Evolutionary conservation across 1,140 invertebrate species (phyloP), one percentile per base, ranked within the genome.

Genomic region (Cotesia vestalis): DNA sequence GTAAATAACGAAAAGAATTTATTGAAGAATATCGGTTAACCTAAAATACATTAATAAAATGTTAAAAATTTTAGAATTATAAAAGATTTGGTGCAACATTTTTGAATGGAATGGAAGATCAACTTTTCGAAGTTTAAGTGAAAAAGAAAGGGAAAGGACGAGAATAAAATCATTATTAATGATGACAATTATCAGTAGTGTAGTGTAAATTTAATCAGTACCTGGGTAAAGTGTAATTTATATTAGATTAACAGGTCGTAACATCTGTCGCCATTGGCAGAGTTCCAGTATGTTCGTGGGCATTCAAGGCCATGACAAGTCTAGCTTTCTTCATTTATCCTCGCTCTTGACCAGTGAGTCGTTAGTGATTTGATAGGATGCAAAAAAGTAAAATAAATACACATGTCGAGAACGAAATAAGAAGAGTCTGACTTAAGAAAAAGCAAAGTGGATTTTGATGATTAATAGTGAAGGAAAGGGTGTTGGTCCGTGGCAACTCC

Each of bases 241-340:
- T 9, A 34, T 67, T 46, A 66, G 12, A 66, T 14, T 6, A 68
- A 38, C 27, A n/a, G 4, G 51, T 67, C 36, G 66, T 60, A 67
- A 71, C 63, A 75, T 70, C 59, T 73, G 55, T 76, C 75, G 67
- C 55, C 76, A 81, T 81, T 82, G 82, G 80, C 79, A 79, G 59
- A 74, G 75, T 79, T 82, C 78, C 81, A 83, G 82, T 78, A 76
- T 83, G 77, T 78, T 81, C 78, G 67, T 75, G 70, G 40, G 40
- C 40, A 72, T 73, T 68, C 80, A 81, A 80, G 79, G 78, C 79
- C 80, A 80, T 74, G 73, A 51, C 76, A 75, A 69, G 72, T 70
- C 14, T 20, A 55, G 53, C 38, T 9, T 51, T n/a, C 34, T 67
- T 20, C 14, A 59, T 69, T 69, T 63, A 40, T 36, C 20, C 59